Evolutionary conservation across 2,888 invertebrate genomes (phyloP).

Genomic region (Spatulosminthurus flaviceps): DNA sequence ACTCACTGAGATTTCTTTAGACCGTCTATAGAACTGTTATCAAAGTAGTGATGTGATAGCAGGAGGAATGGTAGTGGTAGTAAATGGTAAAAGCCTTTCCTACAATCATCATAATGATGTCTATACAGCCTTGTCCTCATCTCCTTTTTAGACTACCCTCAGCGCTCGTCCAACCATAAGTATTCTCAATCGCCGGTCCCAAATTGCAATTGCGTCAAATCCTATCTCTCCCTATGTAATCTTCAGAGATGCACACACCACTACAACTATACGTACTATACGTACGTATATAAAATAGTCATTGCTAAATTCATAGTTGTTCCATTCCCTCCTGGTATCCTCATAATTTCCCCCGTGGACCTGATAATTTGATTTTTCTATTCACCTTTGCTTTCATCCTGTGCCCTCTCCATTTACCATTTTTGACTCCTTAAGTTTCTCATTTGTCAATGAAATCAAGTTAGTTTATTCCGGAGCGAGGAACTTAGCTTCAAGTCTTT

Average conservation of each 20-base stretch:
- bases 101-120: neutral
- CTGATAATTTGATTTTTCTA: conserved; percentile 7
- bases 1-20: conserved; percentile 26
- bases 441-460: neutral
- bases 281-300: neutral
- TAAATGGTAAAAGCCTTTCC: neutral
- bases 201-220: conserved; percentile 3
- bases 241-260: too few species aligned
- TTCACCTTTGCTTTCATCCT: conserved; percentile 4
- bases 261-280: too few species aligned
- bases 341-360: conserved; percentile 1
- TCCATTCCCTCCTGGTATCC: neutral
- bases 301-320: too few species aligned
- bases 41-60: neutral
- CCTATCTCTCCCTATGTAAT: neutral
- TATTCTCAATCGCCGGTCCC: conserved; percentile 15
- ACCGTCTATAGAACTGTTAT: conserved; percentile 20
- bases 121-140: conserved; percentile 24
- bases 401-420: neutral
- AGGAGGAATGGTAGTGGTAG: neutral
- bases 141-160: conserved; percentile 20
- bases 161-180: conserved; percentile 3
- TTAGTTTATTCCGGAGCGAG: neutral
- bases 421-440: neutral
- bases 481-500: neutral